Conservation (phyloP, 2,113 vertebrate genomes). For the Ailuropoda melanoleuca region DNA sequence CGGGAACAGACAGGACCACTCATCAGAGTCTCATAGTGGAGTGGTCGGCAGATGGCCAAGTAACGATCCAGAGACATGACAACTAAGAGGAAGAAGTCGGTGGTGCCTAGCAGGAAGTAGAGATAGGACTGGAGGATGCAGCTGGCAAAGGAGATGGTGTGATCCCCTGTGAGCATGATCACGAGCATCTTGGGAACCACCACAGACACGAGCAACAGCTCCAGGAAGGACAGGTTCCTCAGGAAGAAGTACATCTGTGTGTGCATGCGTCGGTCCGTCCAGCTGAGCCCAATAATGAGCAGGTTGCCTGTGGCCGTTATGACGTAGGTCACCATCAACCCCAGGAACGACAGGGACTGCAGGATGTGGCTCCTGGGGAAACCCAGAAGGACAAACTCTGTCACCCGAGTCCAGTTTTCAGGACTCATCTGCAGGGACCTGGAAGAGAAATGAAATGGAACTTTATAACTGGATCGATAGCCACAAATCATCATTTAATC, state of each 20-base stretch:
- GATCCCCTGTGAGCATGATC: constrained; percentile 32
- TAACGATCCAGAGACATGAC: constrained; percentile 67
- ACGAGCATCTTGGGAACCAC: constrained; percentile 67
- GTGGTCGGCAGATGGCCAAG: constrained; percentile 53
- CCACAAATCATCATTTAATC: background rate
- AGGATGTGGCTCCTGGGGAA: constrained; percentile 43
- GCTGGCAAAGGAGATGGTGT: constrained; percentile 53
- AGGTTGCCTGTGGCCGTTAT: constrained; percentile 57
- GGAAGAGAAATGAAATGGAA: background rate
- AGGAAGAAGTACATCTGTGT: constrained; percentile 69
- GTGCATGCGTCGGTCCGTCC: background rate
- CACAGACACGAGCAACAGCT: constrained; percentile 52
- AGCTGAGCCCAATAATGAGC: constrained; percentile 63
- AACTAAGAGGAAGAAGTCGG: constrained; percentile 66
- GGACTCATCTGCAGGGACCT: background rate
- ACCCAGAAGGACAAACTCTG: constrained; percentile 59
- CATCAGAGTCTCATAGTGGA: constrained; percentile 60
- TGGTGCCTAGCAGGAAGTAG: constrained; percentile 65
- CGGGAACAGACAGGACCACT: constrained; percentile 19
- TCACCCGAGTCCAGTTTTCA: constrained; percentile 17
- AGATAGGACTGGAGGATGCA: constrained; percentile 61
- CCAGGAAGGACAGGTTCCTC: constrained; percentile 62
- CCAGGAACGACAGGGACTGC: background rate
- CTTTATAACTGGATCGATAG: background rate
- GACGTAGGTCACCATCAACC: background rate